Base-by-base conservation (phyloP, 2,888 invertebrate genomes). In the Drosophila mimetica region DNA sequence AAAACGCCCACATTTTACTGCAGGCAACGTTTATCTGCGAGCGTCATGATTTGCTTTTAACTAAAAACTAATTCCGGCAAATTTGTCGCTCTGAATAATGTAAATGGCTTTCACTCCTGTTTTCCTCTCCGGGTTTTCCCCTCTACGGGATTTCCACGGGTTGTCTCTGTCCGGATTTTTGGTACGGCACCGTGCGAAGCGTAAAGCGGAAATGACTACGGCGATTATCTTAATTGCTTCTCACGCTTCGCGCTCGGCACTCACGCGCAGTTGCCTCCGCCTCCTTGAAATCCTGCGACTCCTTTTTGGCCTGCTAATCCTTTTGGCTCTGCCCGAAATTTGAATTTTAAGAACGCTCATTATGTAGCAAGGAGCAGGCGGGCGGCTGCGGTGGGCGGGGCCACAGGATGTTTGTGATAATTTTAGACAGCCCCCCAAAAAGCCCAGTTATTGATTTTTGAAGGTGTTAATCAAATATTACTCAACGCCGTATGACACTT, bases 181-280 rank as follows among this genome's bases (percentile, higher is more conserved):
- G 59, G 32, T 30, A 44, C 30, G 57, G 57, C 58, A 34, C 47
- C 61, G 67, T 50, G 63, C 70, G 28, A 76, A 75, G 87, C 75
- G 83, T 73, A 50, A 86, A 79, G 74, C 84, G 86, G 84, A 88
- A 84, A 84, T 77, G 86, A 83, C 83, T 75, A 74, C 66, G 73
- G 78, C 75, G 88, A 88, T 84, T 84, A 84, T 88, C 86, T 86
- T 88, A 88, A 84, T 88, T 88, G 81, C 71, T 86, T 80, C 78
- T 82, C 86, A 81, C 82, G 75, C 70, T 69, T 73, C 63, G 54
- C 58, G 46, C 71, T 66, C 48, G 54, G 28, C 37, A 28, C 53
- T 53, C 65, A 63, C 73, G 53, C 66, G 69, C 60, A 39, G 51
- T 52, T 32, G 7, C 25, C 52, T 20, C 41, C 14, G 13, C 37